A percentile compares a stretch with the other conserved stretches of the same genome.
These are phyloP conservation scores for Drosophila burlai DNA, from an alignment of 1,140 invertebrate genomes.

Conservation along the genomic window DNA sequence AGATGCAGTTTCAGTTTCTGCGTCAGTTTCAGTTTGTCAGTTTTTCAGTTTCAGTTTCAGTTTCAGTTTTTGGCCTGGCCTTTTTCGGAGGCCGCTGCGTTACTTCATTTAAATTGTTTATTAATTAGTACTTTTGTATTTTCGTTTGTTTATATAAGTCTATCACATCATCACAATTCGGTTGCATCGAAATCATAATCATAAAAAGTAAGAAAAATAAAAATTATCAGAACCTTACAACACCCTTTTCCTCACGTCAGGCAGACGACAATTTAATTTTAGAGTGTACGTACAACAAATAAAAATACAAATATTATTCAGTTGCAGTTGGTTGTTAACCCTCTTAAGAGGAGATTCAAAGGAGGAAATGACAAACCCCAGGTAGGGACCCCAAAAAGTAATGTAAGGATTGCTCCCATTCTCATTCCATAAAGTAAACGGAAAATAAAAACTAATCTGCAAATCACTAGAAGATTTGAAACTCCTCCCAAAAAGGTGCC, in stretches of 20 bases:
- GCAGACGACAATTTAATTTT: constrained; percentile 15
- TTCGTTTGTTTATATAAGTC: constrained; percentile 76
- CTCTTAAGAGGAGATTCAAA: constrained; percentile 11
- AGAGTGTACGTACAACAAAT: constrained; percentile 26
- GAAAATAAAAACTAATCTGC: no score
- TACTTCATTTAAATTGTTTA: constrained; percentile 69
- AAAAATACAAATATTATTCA: constrained; percentile 21
- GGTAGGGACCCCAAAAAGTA: not conserved
- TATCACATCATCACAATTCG: constrained; percentile 83
- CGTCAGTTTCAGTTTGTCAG: constrained; percentile 21
- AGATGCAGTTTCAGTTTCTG: constrained; percentile 16
- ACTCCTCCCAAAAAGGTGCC: not conserved
- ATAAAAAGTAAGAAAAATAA: constrained; percentile 32
- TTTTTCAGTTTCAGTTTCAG: constrained; percentile 20
- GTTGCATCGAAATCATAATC: constrained; percentile 71
- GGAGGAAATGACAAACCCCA: constrained; percentile 11
- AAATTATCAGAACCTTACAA: constrained; percentile 40
- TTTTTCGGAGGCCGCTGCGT: constrained; percentile 37
- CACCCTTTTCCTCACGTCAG: not conserved
- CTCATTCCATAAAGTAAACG: not conserved
- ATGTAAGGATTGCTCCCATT: not conserved
- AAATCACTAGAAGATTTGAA: not conserved
- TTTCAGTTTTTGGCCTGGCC: constrained; percentile 42
- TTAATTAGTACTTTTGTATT: constrained; percentile 74
- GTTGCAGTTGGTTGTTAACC: constrained; percentile 9